Evolutionary conservation across 2,888 invertebrate species (phyloP).

Genomic region (Yponomeuta evonymella): DNA sequence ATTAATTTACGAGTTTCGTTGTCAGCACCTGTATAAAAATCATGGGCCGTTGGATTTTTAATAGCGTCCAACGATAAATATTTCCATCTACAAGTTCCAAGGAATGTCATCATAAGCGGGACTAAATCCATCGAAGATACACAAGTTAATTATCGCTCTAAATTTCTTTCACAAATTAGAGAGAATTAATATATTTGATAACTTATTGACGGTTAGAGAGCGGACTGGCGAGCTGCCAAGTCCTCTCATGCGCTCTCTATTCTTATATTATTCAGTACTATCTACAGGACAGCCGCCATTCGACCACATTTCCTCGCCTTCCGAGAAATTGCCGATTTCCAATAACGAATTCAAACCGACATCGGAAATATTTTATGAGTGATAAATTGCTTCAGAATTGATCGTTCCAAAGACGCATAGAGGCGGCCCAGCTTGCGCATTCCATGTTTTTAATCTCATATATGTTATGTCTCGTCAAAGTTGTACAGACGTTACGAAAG

Average conservation of each 20-base stretch:
- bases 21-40: conserved; percentile 8
- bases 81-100: conserved; percentile 1
- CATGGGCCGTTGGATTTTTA: neutral
- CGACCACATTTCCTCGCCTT: conserved; percentile 51
- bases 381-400: conserved; percentile 50
- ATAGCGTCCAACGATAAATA: conserved; percentile 8
- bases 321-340: conserved; percentile 63
- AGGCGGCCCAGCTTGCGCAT: neutral
- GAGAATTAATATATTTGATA: conserved; percentile 59
- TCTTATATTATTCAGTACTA: conserved; percentile 9
- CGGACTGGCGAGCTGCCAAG: conserved; percentile 55
- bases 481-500: neutral
- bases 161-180: conserved; percentile 61
- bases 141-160: conserved; percentile 59
- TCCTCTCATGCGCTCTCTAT: conserved; percentile 48
- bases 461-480: conserved; percentile 9
- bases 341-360: conserved; percentile 49
- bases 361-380: conserved; percentile 64
- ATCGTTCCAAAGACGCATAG: conserved; percentile 32
- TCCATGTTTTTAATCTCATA: conserved; percentile 1
- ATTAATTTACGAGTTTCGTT: conserved; percentile 8
- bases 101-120: conserved; percentile 24
- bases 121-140: conserved; percentile 59
- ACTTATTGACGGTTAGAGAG: conserved; percentile 43
- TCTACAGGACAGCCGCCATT: conserved; percentile 15